Evolutionary conservation across 2,113 vertebrate genomes (phyloP), one percentile per base, ranked within the genome.

Genomic region (Macheiramphus alcinus): DNA sequence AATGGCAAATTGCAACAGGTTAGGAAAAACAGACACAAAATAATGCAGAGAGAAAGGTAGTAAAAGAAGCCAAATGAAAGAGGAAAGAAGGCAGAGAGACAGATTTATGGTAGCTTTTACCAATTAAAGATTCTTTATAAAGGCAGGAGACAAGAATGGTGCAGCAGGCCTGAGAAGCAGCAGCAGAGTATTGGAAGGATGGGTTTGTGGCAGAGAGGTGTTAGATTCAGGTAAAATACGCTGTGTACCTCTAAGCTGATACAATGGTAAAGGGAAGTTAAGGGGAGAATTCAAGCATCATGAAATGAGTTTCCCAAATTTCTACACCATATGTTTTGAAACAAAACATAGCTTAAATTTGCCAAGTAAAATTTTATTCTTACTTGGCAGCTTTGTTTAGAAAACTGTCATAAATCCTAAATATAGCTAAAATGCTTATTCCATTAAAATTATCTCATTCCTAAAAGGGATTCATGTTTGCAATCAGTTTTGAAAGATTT

Each of bases 321-420:
- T 96, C 55, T 84, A 40, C 32, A 65, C 79, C 88, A 80, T 63
- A 38, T 96, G 67, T 88, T 93, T 94, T 88, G 56, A 93, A 88
- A 86, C 47, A 88, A 88, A 88, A 74, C 29, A 78, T 52, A 43
- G 15, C 22, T 67, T 73, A 52, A 56, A 81, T 81, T 86, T 93
- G 95, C 90, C 90, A 96, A 93, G 50, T 84, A 88, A 86, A 96
- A 91, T 90, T 90, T 80, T 90, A 67, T 93, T 92, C 86, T 58
- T 80, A 25, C 45, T 97, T 95, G 86, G 67, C 72, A 93, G 75
- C 50, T 80, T 86, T 90, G 67, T 80, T 93, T 66, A 90, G 42
- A 92, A 83, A 83, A 59, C 2, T 29, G 50, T 52, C 75, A 73
- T 86, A 93, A 94, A 94, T 83, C 72, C 85, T 92, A 95, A 94